Percentiles rank a stretch among this genome's conserved stretches.
Evolutionary conservation across 2,113 vertebrate species (phyloP).

Genomic region (Sceloporus undulatus): DNA sequence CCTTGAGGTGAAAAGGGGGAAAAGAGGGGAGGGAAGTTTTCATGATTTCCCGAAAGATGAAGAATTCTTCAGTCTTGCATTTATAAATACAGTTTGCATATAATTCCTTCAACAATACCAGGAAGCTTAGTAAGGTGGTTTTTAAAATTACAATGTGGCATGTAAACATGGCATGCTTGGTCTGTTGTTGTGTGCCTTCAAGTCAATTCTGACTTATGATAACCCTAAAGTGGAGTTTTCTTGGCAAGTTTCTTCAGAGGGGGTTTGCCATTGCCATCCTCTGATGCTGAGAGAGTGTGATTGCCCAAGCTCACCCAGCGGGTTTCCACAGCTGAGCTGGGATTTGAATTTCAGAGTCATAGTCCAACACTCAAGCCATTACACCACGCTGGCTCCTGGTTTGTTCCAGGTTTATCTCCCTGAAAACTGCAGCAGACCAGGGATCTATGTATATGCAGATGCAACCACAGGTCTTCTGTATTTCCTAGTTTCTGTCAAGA

Average conservation of each 20-base stretch:
- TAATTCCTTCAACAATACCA: conserved; percentile 18
- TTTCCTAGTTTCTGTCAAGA: background rate
- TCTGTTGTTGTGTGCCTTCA: no score
- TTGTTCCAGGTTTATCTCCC: background rate
- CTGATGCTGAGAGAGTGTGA: no score
- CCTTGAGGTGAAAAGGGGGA: conserved; percentile 75
- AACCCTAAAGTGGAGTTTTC: no score
- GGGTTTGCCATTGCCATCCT: no score
- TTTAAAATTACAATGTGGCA: background rate
- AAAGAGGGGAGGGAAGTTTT: conserved; percentile 50
- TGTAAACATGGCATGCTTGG: no score
- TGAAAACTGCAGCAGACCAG: background rate
- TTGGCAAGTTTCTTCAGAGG: no score
- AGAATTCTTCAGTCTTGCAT: conserved; percentile 29
- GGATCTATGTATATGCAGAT: background rate
- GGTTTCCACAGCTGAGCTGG: no score
- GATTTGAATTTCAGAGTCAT: no score
- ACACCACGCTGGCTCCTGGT: no score
- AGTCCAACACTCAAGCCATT: no score
- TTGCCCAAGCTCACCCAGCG: no score
- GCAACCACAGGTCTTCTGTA: background rate
- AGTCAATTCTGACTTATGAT: no score
- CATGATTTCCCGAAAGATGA: conserved; percentile 56
- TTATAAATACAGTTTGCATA: conserved; percentile 23
- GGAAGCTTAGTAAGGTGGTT: background rate